Percentiles rank a stretch among this genome's conserved stretches.
Evolutionary conservation across 2,888 invertebrate species (phyloP).

Genomic region (Drosophila melanosoma): DNA sequence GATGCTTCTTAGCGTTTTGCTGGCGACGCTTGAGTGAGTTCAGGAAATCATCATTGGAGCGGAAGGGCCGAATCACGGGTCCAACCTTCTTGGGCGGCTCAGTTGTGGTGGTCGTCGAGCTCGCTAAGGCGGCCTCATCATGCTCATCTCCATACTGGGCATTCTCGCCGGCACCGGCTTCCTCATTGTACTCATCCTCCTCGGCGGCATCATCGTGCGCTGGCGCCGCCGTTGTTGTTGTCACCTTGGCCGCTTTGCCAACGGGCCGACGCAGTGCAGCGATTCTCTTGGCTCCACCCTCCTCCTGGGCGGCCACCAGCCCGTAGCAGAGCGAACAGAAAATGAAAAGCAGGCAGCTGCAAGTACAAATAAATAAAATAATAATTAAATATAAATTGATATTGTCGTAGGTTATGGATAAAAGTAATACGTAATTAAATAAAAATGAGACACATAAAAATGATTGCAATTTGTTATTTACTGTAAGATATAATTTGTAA

Average conservation of each 20-base stretch:
- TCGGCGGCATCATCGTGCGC: slow-evolving; percentile 78
- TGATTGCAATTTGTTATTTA: neutral
- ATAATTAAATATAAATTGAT: neutral
- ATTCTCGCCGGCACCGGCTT: slow-evolving; percentile 84
- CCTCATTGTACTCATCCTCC: slow-evolving; percentile 85
- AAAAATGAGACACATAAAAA: neutral
- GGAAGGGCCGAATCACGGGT: slow-evolving; percentile 90
- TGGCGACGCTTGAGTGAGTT: slow-evolving; percentile 90
- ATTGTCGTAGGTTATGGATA: neutral
- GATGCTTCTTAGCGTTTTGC: slow-evolving; percentile 89
- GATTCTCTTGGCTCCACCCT: slow-evolving; percentile 78
- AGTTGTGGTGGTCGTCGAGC: slow-evolving; percentile 87
- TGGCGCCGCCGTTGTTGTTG: slow-evolving; percentile 81
- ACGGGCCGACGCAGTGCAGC: slow-evolving; percentile 80
- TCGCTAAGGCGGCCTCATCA: slow-evolving; percentile 83
- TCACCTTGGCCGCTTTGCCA: slow-evolving; percentile 74
- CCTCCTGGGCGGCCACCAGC: slow-evolving; percentile 69
- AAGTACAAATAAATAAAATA: neutral
- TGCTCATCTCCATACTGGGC: slow-evolving; percentile 86
- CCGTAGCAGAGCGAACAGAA: slow-evolving; percentile 75
- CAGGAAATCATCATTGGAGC: slow-evolving; percentile 91
- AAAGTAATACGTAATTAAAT: neutral
- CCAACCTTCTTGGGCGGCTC: slow-evolving; percentile 89
- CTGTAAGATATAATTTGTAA: neutral
- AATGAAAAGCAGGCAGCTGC: slow-evolving; percentile 78